Percentiles rank a stretch among this genome's conserved stretches.
phyloP scores from a whole-genome alignment of 2,113 vertebrate genomes.

The Protobothrops flavoviridis region DNA sequence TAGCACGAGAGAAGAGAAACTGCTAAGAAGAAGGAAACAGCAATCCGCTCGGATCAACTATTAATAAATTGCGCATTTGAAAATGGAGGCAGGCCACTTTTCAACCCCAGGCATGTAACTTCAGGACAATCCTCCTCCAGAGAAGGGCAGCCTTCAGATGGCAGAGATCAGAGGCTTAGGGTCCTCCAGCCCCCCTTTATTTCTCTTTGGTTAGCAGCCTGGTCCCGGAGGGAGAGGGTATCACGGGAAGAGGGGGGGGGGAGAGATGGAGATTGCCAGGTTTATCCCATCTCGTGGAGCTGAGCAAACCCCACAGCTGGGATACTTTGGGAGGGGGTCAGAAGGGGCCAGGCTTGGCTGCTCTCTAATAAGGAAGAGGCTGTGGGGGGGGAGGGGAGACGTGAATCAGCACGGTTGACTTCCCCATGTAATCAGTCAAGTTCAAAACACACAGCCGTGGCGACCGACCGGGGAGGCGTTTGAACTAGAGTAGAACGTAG shows the following conservation, averaged over 20 bases:
- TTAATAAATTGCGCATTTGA: slow-evolving; percentile 57
- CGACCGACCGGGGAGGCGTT: slow-evolving; percentile 57
- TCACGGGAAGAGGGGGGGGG: not conserved
- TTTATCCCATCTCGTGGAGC: slow-evolving; percentile 47
- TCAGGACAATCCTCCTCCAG: slow-evolving; percentile 64
- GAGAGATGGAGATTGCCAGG: not conserved
- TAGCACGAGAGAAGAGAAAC: not conserved
- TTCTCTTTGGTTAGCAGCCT: not conserved
- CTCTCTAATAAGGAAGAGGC: slow-evolving; percentile 49
- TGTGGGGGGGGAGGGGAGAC: not conserved
- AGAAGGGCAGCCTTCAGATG: not conserved
- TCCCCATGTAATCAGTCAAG: slow-evolving; percentile 63
- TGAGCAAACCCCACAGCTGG: slow-evolving; percentile 39
- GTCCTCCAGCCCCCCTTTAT: not conserved
- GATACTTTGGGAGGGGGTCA: slow-evolving; percentile 38
- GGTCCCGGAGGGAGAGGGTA: not conserved
- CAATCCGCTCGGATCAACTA: not conserved
- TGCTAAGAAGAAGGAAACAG: not conserved
- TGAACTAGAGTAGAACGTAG: slow-evolving; percentile 55
- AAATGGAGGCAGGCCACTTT: slow-evolving; percentile 62
- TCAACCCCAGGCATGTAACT: slow-evolving; percentile 62
- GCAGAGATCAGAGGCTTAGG: not conserved
- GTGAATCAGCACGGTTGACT: slow-evolving; percentile 59
- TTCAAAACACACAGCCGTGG: slow-evolving; percentile 63
- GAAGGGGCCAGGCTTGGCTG: slow-evolving; percentile 49